Conservation (phyloP, 2,113 vertebrate species). For the Antidorcas marsupialis region DNA sequence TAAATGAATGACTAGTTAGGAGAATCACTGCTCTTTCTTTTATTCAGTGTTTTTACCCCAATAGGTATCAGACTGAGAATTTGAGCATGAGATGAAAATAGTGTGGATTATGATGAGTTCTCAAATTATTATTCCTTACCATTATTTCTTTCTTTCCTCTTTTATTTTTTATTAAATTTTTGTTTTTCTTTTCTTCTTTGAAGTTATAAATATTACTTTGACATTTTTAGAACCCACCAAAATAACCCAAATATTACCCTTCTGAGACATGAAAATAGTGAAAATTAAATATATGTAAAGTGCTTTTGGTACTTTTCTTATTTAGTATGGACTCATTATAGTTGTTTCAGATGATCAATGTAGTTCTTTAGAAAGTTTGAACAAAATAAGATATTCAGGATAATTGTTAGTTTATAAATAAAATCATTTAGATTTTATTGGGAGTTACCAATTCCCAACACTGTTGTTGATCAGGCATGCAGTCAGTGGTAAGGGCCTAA, state of each 20-base stretch:
- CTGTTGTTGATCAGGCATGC: neutral
- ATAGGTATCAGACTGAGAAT: neutral
- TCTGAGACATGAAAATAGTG: neutral
- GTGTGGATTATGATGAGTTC: neutral
- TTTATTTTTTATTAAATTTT: neutral
- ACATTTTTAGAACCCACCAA: neutral
- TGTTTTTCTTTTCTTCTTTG: neutral
- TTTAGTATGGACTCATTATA: neutral
- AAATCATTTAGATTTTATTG: neutral
- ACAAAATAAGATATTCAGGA: neutral
- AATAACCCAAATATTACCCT: neutral
- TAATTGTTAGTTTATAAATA: neutral
- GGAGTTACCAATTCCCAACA: neutral
- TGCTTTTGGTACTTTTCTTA: neutral
- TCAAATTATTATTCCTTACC: neutral
- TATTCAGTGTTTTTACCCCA: neutral
- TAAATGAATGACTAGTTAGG: neutral
- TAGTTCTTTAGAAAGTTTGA: neutral
- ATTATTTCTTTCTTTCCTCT: neutral
- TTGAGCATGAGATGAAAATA: neutral
- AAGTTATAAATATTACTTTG: neutral
- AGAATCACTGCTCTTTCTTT: neutral
- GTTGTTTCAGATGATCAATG: neutral
- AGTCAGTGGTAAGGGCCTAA: neutral
- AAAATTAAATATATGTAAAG: neutral